Conservation (phyloP, 2,888 invertebrate genomes). For the Oscheius sp. region DNA sequence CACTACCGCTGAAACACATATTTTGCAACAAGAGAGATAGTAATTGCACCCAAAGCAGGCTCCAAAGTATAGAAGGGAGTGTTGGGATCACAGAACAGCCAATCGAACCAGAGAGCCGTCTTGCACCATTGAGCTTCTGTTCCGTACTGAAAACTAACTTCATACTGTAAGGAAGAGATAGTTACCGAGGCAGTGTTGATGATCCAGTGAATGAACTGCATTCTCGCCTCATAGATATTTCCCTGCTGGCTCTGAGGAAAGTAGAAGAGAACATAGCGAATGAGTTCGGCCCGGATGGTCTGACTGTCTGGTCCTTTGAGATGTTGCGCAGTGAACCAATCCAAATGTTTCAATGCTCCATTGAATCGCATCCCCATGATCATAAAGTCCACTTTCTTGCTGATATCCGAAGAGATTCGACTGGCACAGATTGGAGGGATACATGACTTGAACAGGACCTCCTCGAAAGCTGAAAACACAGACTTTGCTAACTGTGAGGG, state of each 20-base stretch:
- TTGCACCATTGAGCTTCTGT: slow-evolving; percentile 80
- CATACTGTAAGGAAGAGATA: background rate
- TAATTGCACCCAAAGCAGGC: slow-evolving; percentile 28
- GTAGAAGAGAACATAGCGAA: slow-evolving; percentile 82
- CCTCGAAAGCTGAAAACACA: slow-evolving; percentile 34
- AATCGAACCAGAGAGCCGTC: slow-evolving; percentile 90
- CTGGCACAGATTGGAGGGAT: background rate
- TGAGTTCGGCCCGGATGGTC: slow-evolving; percentile 89
- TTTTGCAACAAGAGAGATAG: background rate
- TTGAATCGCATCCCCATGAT: slow-evolving; percentile 5
- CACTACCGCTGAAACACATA: slow-evolving; percentile 17
- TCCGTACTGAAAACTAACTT: slow-evolving; percentile 41
- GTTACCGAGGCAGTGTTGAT: slow-evolving; percentile 39
- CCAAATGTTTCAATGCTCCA: slow-evolving; percentile 14
- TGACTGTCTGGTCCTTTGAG: slow-evolving; percentile 91
- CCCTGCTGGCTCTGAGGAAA: slow-evolving; percentile 7
- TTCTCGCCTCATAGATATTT: slow-evolving; percentile 37
- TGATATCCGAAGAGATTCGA: slow-evolving; percentile 29
- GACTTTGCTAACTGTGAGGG: background rate
- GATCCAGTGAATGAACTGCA: slow-evolving; percentile 44
- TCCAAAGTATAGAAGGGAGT: slow-evolving; percentile 38
- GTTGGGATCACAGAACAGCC: slow-evolving; percentile 87
- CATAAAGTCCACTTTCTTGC: slow-evolving; percentile 38
- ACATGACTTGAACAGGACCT: slow-evolving; percentile 29
- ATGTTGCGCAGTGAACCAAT: slow-evolving; percentile 79